Base-by-base conservation (phyloP, 2,888 invertebrate species). In the Cecidostiba fungosa region DNA sequence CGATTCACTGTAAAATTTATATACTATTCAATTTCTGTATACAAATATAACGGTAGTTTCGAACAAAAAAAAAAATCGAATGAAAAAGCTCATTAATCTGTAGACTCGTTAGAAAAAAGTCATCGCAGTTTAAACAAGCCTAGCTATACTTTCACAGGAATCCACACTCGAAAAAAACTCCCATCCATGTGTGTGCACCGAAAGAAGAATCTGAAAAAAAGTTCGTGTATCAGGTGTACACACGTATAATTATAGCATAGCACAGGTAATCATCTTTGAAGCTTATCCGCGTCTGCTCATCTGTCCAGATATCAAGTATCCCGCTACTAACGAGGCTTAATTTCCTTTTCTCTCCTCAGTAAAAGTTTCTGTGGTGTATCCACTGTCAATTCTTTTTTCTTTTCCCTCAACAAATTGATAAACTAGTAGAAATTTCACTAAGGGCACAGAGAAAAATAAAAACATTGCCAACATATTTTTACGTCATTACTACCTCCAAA, bases 231-330 rank as follows among this genome's bases (percentile, higher is more conserved):
- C 19, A 70, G 29, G 74, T 74, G 47, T 74, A 29, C 23, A 29
- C 39, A 6, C 74, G 29, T 47, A 19, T 74, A 74, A 74, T 74
- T 74, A 50, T 50, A 74, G 74, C 29, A 26, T 16, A 50, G 19
- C 29, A 29, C 47, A 16, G 19, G 26, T 29, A 74, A 74, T 29
- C 29, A 50, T 47, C 73, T 50, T 50, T 16, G 29, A 74, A 50
- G 74, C 74, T 50, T 26, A 26, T 47, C 39, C 73, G 23, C n/a
- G 47, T n/a, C 16, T n/a, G 43, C 43, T 73, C 73, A 73, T 73
- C 73, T 29, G 29, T 29, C 47, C 23, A 29, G 39, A 26, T 74
- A 19, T 19, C 47, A 50, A 50, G 74, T 50, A 74, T 50, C 29
- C 50, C 10, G 70, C 39, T 19, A 14, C 8, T 36, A n/a, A 70